Conservation (phyloP, 1,140 invertebrate genomes). For the Trichonephila clavata region DNA sequence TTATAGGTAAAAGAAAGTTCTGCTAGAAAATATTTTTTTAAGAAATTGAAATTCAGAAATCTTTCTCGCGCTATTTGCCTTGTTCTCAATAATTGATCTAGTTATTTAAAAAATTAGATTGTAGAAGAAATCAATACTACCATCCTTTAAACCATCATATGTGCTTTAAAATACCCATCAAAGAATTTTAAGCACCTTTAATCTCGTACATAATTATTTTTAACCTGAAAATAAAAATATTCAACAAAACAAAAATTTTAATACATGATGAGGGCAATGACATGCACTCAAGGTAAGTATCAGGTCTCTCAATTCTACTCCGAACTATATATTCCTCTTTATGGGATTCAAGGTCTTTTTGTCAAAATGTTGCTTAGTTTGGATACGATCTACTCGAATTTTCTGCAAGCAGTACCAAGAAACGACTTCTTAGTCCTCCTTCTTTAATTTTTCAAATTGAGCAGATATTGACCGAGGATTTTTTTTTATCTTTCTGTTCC, state of each 20-base stretch:
- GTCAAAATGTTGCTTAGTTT: neutral
- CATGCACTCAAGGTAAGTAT: neutral
- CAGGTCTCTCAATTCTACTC: neutral
- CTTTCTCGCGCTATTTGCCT: too few relatives aligned
- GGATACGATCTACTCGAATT: neutral
- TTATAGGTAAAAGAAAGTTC: too few relatives aligned
- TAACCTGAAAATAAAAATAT: neutral
- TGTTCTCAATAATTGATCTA: too few relatives aligned
- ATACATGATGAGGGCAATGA: neutral
- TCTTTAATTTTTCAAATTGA: slow-evolving; percentile 59
- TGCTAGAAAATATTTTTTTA: too few relatives aligned
- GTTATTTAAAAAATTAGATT: too few relatives aligned
- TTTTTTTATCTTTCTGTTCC: slow-evolving; percentile 1
- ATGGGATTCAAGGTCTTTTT: neutral
- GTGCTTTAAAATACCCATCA: neutral
- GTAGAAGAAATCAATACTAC: neutral
- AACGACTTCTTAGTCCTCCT: slow-evolving; percentile 6
- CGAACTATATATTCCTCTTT: neutral
- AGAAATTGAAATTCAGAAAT: too few relatives aligned
- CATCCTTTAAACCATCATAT: neutral
- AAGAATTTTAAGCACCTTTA: neutral
- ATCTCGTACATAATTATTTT: neutral
- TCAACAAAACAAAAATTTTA: neutral
- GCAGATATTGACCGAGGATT: slow-evolving; percentile 19
- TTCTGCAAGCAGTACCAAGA: neutral